Conservation (phyloP, 2,113 vertebrate genomes). For the Poeciliopsis occidentalis region DNA sequence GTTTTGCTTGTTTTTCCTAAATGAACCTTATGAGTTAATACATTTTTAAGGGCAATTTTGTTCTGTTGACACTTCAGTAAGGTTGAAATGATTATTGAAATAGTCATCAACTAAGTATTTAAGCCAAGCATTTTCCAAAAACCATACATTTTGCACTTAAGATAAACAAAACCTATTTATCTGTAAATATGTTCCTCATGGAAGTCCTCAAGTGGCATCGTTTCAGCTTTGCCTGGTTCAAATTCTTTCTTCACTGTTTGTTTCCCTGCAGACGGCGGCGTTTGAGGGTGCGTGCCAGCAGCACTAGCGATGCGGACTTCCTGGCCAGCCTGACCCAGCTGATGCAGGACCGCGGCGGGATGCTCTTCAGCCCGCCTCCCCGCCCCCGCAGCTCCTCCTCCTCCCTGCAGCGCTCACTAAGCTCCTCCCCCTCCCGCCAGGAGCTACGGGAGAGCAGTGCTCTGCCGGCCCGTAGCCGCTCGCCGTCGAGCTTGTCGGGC, state of each 20-base stretch:
- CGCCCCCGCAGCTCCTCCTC: conserved; percentile 88
- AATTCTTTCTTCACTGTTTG: neutral
- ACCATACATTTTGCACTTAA: too few relatives aligned
- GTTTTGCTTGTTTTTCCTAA: too few relatives aligned
- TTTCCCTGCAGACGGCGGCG: conserved; percentile 80
- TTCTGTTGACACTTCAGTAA: too few relatives aligned
- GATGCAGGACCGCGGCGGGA: conserved; percentile 89
- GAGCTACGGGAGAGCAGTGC: conserved; percentile 81
- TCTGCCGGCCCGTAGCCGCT: conserved; percentile 88
- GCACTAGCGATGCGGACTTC: conserved; percentile 94
- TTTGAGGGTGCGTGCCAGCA: conserved; percentile 91
- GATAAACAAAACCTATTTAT: too few relatives aligned
- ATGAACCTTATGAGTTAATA: too few relatives aligned
- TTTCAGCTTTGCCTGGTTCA: too few relatives aligned
- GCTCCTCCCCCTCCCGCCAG: conserved; percentile 91
- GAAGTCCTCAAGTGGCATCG: too few relatives aligned
- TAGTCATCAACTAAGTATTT: too few relatives aligned
- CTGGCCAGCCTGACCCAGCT: conserved; percentile 94
- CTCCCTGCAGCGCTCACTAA: conserved; percentile 92
- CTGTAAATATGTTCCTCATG: too few relatives aligned
- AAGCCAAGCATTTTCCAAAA: too few relatives aligned
- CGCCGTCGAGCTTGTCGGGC: conserved; percentile 89
- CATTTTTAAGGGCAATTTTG: too few relatives aligned
- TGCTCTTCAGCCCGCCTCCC: conserved; percentile 88
- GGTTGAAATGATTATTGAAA: too few relatives aligned